phyloP scores from a whole-genome alignment of 2,797 vertebrate genomes.

The Momotus momota region DNA sequence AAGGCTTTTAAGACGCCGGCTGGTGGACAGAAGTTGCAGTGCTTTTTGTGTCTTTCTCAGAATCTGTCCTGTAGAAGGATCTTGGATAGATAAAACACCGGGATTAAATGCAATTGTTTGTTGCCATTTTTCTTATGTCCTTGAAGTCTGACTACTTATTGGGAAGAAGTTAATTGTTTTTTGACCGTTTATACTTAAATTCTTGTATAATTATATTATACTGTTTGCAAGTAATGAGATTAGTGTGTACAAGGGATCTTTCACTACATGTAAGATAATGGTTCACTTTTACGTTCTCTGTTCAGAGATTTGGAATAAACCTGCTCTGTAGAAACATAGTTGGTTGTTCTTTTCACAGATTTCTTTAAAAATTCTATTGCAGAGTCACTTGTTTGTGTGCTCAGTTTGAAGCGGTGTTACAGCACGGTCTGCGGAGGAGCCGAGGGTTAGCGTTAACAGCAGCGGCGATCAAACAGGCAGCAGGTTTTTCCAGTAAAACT shows the following conservation, averaged over 20 bases:
- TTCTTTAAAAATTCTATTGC: slow-evolving; percentile 51
- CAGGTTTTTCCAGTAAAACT: slow-evolving; percentile 91
- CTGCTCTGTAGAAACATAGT: background rate
- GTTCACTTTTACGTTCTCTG: background rate
- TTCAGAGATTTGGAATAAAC: background rate
- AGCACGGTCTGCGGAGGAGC: slow-evolving; percentile 94
- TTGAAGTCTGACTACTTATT: background rate
- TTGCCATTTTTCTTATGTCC: background rate
- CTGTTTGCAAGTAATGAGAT: background rate
- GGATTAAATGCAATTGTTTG: background rate
- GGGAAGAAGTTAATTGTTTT: background rate
- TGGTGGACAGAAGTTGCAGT: background rate
- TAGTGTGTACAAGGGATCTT: background rate
- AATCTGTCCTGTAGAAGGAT: background rate
- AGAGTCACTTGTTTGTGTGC: slow-evolving; percentile 98
- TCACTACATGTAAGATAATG: background rate
- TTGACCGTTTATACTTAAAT: background rate
- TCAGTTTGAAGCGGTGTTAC: slow-evolving; percentile 94
- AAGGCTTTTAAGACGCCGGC: background rate
- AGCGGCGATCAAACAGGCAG: slow-evolving; percentile 94
- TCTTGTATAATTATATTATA: background rate
- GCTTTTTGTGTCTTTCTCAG: background rate
- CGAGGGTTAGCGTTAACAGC: slow-evolving; percentile 93
- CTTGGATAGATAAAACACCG: background rate
- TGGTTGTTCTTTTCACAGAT: background rate